phyloP scores from a whole-genome alignment of 2,797 vertebrate species.

The Sparidentex hasta region DNA sequence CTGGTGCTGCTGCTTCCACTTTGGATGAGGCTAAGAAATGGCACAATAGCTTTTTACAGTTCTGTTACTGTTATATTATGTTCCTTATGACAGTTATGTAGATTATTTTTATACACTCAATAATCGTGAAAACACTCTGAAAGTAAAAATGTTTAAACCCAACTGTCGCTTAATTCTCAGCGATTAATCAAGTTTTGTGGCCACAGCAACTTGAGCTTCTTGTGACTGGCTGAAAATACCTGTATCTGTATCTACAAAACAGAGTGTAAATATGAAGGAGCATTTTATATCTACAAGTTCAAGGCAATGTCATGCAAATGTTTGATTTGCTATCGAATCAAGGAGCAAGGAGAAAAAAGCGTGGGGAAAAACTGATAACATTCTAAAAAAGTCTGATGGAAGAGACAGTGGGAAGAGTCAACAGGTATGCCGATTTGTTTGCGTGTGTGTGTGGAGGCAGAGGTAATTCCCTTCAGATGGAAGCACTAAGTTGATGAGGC shows the following conservation, averaged over 20 bases:
- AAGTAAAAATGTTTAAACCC: conserved; percentile 33
- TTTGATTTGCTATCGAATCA: conserved; percentile 7
- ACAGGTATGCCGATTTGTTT: conserved; percentile 52
- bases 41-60: no score
- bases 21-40: no score
- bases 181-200: conserved; percentile 37
- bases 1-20: no score
- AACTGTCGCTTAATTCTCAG: conserved; percentile 12
- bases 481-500: conserved; percentile 67
- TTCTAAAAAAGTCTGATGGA: conserved; percentile 6
- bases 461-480: conserved; percentile 59
- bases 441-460: neutral
- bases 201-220: conserved; percentile 40
- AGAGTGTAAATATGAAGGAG: neutral
- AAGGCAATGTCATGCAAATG: conserved; percentile 12
- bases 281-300: conserved; percentile 5
- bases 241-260: conserved; percentile 7
- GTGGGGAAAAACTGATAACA: neutral
- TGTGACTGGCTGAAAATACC: conserved; percentile 14
- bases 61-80: no score
- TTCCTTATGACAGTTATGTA: no score
- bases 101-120: no score
- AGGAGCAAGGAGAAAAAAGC: neutral
- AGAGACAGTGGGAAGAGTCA: conserved; percentile 32
- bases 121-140: conserved; percentile 18